Conservation (phyloP, 2,888 invertebrate genomes). For the Drosophila ustulata region DNA sequence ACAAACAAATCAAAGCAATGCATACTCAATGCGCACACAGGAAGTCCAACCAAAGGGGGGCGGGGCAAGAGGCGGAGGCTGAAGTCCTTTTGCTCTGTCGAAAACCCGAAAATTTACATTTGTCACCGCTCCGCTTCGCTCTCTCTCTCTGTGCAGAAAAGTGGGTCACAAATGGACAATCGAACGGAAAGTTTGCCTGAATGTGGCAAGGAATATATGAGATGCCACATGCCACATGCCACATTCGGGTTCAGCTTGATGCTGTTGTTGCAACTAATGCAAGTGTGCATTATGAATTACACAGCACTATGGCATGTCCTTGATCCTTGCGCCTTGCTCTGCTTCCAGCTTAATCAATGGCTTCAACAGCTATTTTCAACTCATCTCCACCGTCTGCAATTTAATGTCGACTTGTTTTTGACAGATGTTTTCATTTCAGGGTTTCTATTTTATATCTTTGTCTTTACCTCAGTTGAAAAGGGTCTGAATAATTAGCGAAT, state of each 20-base stretch:
- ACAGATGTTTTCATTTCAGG: too few species aligned
- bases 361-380: too few species aligned
- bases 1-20: constrained; percentile 65
- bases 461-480: too few species aligned
- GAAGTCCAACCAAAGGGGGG: background rate
- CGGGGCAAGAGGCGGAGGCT: background rate
- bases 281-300: constrained; percentile 27
- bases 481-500: too few species aligned
- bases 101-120: constrained; percentile 64
- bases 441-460: too few species aligned
- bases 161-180: constrained; percentile 64
- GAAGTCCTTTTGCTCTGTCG: background rate
- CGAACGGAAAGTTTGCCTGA: constrained; percentile 27
- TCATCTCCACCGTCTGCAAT: too few species aligned
- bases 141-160: constrained; percentile 18
- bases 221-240: background rate
- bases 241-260: background rate
- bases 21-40: background rate
- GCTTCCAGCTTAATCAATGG: too few species aligned
- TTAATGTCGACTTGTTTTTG: too few species aligned
- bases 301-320: constrained; percentile 5
- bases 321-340: background rate
- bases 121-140: constrained; percentile 48
- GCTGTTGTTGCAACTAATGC: constrained; percentile 23
- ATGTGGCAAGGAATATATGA: constrained; percentile 4